Evolutionary conservation across 2,797 vertebrate species (phyloP).

Genomic region (Geotrypetes seraphini): DNA sequence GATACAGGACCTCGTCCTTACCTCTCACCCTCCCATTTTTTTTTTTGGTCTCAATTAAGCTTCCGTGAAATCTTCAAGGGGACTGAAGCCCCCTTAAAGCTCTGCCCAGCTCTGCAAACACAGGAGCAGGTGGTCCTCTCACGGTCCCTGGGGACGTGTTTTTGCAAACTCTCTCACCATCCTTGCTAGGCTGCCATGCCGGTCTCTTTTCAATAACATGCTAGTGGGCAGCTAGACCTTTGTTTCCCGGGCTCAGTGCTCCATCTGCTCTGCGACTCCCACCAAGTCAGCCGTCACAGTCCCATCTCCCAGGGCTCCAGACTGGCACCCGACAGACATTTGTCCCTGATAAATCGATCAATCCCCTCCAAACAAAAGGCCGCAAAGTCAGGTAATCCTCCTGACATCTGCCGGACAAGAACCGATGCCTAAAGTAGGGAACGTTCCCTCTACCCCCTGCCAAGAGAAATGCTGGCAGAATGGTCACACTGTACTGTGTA

Average conservation of each 20-base stretch:
- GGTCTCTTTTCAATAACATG: slow-evolving; percentile 44
- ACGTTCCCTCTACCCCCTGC: too few relatives aligned
- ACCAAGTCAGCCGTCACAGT: slow-evolving; percentile 30
- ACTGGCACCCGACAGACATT: slow-evolving; percentile 4
- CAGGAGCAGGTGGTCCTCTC: slow-evolving; percentile 17
- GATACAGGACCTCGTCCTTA: neutral
- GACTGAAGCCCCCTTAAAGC: neutral
- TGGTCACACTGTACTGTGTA: too few relatives aligned
- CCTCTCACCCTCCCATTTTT: neutral
- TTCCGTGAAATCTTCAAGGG: accelerated
- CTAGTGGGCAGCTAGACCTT: slow-evolving; percentile 59
- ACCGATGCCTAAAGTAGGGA: slow-evolving; percentile 30
- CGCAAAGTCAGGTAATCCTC: slow-evolving; percentile 51
- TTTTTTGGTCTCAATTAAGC: neutral
- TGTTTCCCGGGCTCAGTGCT: slow-evolving; percentile 54
- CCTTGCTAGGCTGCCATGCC: neutral
- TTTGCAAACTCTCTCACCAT: slow-evolving; percentile 15
- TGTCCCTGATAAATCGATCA: slow-evolving; percentile 45
- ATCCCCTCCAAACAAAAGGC: slow-evolving; percentile 50
- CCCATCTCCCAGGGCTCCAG: slow-evolving; percentile 12
- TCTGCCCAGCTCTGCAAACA: slow-evolving; percentile 28
- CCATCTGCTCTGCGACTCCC: slow-evolving; percentile 46
- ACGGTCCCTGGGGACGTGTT: neutral
- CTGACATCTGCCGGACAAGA: slow-evolving; percentile 43
- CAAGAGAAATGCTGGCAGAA: too few relatives aligned